phyloP scores from a whole-genome alignment of 1,140 invertebrate species.

The Archegozetes longisetosus region DNA sequence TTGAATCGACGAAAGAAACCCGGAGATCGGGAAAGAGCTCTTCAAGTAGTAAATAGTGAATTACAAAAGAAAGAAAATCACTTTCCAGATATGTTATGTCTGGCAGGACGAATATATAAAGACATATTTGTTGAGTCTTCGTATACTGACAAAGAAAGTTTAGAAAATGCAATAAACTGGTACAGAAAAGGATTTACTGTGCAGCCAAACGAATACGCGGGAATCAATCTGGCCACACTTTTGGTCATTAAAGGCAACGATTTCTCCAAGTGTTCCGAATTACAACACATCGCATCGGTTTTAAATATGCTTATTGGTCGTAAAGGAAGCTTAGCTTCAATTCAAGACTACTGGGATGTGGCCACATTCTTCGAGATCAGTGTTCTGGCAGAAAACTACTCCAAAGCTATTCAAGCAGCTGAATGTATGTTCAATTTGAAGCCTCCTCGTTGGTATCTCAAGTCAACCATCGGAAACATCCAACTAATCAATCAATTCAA shows the following conservation, averaged over 20 bases:
- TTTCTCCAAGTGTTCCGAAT: slow-evolving; percentile 73
- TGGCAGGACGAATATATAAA: slow-evolving; percentile 96
- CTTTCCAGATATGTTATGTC: slow-evolving; percentile 86
- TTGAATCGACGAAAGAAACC: slow-evolving; percentile 82
- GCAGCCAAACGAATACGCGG: slow-evolving; percentile 96
- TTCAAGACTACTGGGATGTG: slow-evolving; percentile 98
- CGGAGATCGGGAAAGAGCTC: slow-evolving; percentile 83
- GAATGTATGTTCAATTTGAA: slow-evolving; percentile 98
- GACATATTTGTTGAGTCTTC: slow-evolving; percentile 94
- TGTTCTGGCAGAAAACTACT: slow-evolving; percentile 89
- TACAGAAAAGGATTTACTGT: slow-evolving; percentile 95
- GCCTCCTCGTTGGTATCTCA: slow-evolving; percentile 94
- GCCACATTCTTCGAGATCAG: slow-evolving; percentile 99
- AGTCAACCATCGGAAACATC: slow-evolving; percentile 96
- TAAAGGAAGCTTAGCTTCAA: slow-evolving; percentile 78
- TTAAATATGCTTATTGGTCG: slow-evolving; percentile 95
- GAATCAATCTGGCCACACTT: slow-evolving; percentile 94
- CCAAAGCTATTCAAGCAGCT: slow-evolving; percentile 90
- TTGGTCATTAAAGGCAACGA: slow-evolving; percentile 94
- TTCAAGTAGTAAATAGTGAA: slow-evolving; percentile 76
- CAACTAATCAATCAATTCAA: slow-evolving; percentile 81
- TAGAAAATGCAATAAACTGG: slow-evolving; percentile 90
- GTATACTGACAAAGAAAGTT: slow-evolving; percentile 69
- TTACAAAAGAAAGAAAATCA: slow-evolving; percentile 80
- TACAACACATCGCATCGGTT: slow-evolving; percentile 79